A percentile compares a stretch with the other conserved stretches of the same genome.
Evolutionary conservation across 2,888 invertebrate species (phyloP).

Genomic region (Laothoe populi): DNA sequence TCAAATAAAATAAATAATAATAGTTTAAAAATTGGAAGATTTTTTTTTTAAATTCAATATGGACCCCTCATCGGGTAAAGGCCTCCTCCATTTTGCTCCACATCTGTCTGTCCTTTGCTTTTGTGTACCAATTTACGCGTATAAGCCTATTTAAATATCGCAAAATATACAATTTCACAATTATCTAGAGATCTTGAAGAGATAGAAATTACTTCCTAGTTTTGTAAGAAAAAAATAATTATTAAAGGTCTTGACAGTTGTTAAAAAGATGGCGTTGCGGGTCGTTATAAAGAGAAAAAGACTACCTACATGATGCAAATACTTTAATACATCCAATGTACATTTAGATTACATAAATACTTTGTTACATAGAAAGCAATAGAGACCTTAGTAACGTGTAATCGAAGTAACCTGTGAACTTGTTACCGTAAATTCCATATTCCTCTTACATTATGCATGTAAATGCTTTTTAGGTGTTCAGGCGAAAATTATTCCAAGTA

Average conservation of each 20-base stretch:
- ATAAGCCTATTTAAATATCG: no score
- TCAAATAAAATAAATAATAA: no score
- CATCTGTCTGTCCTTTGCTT: no score
- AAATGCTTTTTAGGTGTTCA: constrained; percentile 68
- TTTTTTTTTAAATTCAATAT: no score
- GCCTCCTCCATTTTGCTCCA: no score
- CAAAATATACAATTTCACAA: no score
- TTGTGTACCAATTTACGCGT: no score
- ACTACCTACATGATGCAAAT: constrained; percentile 27
- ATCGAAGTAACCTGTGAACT: constrained; percentile 51
- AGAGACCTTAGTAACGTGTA: constrained; percentile 30
- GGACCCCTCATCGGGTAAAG: no score
- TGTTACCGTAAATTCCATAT: constrained; percentile 61
- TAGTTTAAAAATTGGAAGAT: no score
- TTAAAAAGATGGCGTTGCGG: constrained; percentile 38
- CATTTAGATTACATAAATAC: constrained; percentile 1
- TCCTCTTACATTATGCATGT: constrained; percentile 65
- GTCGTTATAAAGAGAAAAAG: constrained; percentile 30
- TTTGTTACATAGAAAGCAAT: constrained; percentile 5
- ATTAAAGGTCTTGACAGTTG: neutral
- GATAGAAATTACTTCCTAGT: no score
- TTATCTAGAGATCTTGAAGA: no score
- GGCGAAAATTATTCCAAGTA: constrained; percentile 76
- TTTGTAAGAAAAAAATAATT: neutral
- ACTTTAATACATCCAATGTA: no score